Evolutionary conservation across 2,797 vertebrate species (phyloP).

Genomic region (Enteromius anoplus): DNA sequence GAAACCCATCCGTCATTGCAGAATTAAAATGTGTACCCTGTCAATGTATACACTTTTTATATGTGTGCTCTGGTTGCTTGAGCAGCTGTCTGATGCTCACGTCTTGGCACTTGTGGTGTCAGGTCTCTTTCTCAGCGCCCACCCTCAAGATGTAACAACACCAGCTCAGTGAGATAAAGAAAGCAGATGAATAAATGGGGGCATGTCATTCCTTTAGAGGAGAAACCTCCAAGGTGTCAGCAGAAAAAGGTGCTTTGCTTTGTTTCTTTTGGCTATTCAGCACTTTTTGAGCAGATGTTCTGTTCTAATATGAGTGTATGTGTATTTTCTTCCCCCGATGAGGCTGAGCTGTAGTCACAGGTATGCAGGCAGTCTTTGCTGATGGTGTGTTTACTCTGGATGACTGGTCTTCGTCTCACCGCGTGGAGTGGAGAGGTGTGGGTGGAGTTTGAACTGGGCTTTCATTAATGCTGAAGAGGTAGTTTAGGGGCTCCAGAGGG

Average conservation of each 20-base stretch:
- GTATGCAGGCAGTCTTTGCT: slow-evolving; percentile 48
- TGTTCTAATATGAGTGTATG: slow-evolving; percentile 38
- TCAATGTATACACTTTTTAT: neutral
- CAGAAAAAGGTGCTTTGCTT: slow-evolving; percentile 65
- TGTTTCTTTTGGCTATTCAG: slow-evolving; percentile 73
- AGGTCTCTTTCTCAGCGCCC: neutral
- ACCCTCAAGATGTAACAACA: slow-evolving; percentile 57
- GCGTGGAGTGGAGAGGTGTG: slow-evolving; percentile 1
- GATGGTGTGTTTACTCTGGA: slow-evolving; percentile 47
- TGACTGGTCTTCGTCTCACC: slow-evolving; percentile 10
- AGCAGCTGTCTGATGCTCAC: neutral
- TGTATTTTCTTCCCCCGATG: neutral
- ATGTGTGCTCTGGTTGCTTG: neutral
- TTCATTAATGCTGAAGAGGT: slow-evolving; percentile 41
- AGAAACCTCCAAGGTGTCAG: slow-evolving; percentile 67
- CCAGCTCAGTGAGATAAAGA: slow-evolving; percentile 44
- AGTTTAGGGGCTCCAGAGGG: slow-evolving; percentile 29
- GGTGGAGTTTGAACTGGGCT: slow-evolving; percentile 8
- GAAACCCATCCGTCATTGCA: neutral
- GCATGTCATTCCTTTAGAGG: slow-evolving; percentile 68
- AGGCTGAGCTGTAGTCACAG: slow-evolving; percentile 40
- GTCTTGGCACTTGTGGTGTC: neutral
- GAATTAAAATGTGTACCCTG: neutral
- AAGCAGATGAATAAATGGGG: slow-evolving; percentile 44
- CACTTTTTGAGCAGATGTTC: slow-evolving; percentile 66